Evolutionary conservation across 2,113 vertebrate genomes (phyloP).

Genomic region (Odontesthes bonariensis): DNA sequence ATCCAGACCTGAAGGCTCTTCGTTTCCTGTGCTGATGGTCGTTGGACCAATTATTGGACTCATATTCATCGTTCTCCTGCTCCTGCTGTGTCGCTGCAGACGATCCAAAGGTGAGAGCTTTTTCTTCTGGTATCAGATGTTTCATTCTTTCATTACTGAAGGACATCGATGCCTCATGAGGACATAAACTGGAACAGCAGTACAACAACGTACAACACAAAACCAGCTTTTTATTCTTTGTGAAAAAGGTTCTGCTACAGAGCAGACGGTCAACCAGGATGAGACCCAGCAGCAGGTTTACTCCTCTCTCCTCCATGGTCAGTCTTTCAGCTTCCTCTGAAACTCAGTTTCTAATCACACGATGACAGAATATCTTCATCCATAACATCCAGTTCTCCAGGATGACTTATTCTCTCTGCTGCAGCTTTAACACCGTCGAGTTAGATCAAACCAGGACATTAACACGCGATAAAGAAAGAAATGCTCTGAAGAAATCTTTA

Average conservation of each 20-base stretch:
- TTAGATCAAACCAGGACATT: accelerated
- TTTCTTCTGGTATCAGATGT: background rate
- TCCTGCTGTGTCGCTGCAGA: conserved; percentile 4
- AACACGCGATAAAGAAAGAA: too few relatives aligned
- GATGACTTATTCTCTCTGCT: background rate
- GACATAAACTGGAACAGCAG: background rate
- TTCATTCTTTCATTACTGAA: too few relatives aligned
- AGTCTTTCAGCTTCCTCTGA: too few relatives aligned
- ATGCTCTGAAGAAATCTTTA: too few relatives aligned
- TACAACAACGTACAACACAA: too few relatives aligned
- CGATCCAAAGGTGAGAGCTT: conserved; percentile 43
- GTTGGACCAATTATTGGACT: conserved; percentile 1
- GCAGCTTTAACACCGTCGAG: background rate
- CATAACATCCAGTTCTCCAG: too few relatives aligned
- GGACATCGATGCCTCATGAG: too few relatives aligned
- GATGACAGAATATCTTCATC: too few relatives aligned
- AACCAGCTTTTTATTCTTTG: too few relatives aligned
- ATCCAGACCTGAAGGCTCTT: background rate
- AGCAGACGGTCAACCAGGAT: accelerated
- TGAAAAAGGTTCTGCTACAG: background rate
- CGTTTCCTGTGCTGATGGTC: background rate
- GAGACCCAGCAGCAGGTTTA: conserved; percentile 1
- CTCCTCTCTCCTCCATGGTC: background rate
- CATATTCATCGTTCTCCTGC: conserved; percentile 16
- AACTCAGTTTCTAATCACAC: too few relatives aligned